A percentile compares a stretch with the other conserved stretches of the same genome.
phyloP scores from a whole-genome alignment of 1,140 invertebrate species.

The Apis cerana region DNA sequence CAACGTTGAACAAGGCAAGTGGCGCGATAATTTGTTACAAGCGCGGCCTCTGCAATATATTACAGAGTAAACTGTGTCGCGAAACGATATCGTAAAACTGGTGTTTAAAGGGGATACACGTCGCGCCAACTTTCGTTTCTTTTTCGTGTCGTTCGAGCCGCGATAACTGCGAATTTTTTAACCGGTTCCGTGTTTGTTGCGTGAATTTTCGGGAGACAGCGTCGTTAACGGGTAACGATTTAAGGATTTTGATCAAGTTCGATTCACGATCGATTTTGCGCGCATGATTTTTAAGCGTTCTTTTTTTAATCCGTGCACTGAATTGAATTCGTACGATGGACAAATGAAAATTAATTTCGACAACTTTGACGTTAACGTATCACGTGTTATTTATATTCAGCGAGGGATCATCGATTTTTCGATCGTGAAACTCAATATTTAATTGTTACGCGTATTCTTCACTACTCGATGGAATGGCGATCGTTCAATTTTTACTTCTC shows the following conservation, averaged over 20 bases:
- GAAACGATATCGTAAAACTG: constrained; percentile 48
- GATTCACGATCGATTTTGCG: neutral
- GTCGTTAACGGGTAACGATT: neutral
- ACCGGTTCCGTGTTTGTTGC: neutral
- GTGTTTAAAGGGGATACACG: constrained; percentile 37
- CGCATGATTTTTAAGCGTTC: too few relatives aligned
- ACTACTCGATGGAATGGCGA: too few relatives aligned
- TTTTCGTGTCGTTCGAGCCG: constrained; percentile 17
- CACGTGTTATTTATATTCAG: too few relatives aligned
- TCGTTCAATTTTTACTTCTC: too few relatives aligned
- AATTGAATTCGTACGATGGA: too few relatives aligned
- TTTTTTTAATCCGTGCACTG: too few relatives aligned
- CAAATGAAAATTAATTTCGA: too few relatives aligned
- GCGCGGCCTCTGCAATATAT: constrained; percentile 16
- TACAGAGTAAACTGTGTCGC: constrained; percentile 38
- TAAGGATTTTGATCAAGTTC: neutral
- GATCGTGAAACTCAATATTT: too few relatives aligned
- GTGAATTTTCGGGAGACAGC: neutral
- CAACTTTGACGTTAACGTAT: too few relatives aligned
- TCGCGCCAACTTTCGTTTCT: constrained; percentile 28
- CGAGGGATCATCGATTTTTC: too few relatives aligned
- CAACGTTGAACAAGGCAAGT: neutral
- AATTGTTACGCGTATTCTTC: too few relatives aligned
- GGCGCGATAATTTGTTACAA: constrained; percentile 24
- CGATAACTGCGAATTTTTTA: constrained; percentile 12